Base-by-base conservation (phyloP, 1,140 invertebrate genomes). In the Neodiprion fabricii region DNA sequence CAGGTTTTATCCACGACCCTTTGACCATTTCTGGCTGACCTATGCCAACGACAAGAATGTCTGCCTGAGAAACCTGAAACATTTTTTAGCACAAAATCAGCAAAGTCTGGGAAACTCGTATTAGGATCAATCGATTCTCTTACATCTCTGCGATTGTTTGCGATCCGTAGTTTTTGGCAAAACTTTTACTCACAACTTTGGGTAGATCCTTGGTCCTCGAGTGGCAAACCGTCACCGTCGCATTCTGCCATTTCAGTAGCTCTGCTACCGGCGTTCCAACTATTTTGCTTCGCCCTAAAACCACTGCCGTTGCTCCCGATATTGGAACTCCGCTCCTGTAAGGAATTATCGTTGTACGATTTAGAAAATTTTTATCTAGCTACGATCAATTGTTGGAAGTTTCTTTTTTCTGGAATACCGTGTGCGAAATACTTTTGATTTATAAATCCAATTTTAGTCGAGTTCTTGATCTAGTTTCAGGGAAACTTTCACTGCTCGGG, bases 191-290 rank as follows among this genome's bases (percentile, higher is more conserved):
- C 86, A 97, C 96, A 79, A 95, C 91, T 87, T 92, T 89, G 70
- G 92, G 91, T 49, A 99, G 89, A 86, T 98, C 92, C 80, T 92
- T 93, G 0, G 98, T 99, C 89, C 93, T 96, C 0, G 98, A 99
- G 88, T 99, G 98, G 82, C 98, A 99, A 49, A 98, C 92, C 9
- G 97, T 99, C 0, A 99, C 97, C 3, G 98, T 99, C 0, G 97
- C 97, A 89, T 99, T 91, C 74, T 98, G 92, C 98, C 98, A 99
- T 86, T 98, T 96, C 9, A 99, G 90, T 11, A 99, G 89, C 88
- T 99, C 97, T 0, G 97, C 92, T 72, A 96, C 95, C 0, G 98
- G 98, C 0, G 97, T 96, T 28, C 98, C 98, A 7, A 99, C 98
- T 83, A 99, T 99, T 90, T 99, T 98, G 86, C 97, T 99, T 77